A percentile compares a stretch with the other conserved stretches of the same genome.
phyloP scores from a whole-genome alignment of 2,888 invertebrate species.

The Agrochola litura region DNA sequence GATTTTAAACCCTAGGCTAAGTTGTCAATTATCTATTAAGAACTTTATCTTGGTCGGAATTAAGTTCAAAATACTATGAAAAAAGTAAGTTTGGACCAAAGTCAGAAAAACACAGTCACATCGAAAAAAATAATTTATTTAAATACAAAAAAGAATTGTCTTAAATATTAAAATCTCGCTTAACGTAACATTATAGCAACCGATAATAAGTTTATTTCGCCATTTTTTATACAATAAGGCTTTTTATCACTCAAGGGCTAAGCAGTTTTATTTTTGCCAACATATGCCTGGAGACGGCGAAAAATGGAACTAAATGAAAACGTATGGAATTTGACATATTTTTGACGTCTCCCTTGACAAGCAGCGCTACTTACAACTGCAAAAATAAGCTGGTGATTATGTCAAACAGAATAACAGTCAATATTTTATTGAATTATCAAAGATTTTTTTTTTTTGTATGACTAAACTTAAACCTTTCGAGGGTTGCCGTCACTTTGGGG shows the following conservation, averaged over 20 bases:
- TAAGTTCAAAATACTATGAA: not conserved
- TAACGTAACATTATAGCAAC: constrained; percentile 65
- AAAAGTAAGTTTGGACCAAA: not conserved
- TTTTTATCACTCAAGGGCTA: constrained; percentile 9
- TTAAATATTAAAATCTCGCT: constrained; percentile 72
- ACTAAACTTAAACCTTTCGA: too few relatives aligned
- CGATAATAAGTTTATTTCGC: constrained; percentile 43
- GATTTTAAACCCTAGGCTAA: not conserved
- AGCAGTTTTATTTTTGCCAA: constrained; percentile 4
- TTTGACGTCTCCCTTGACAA: constrained; percentile 4
- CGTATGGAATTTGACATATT: constrained; percentile 12
- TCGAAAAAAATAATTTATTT: constrained; percentile 76
- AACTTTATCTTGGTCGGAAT: not conserved
- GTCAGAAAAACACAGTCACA: not conserved
- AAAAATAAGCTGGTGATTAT: not conserved
- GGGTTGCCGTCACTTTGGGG: too few relatives aligned
- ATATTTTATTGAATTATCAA: not conserved
- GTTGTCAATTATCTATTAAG: not conserved
- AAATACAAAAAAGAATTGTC: constrained; percentile 73
- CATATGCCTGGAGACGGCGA: not conserved
- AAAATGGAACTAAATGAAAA: constrained; percentile 5
- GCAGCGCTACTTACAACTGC: not conserved
- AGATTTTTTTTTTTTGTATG: too few relatives aligned
- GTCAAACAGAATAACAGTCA: not conserved
- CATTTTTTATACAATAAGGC: constrained; percentile 32